Percentiles rank a stretch among this genome's conserved stretches.
These are phyloP conservation scores for Spodoptera littoralis DNA, from an alignment of 2,888 invertebrate genomes.

Conservation along the genomic window DNA sequence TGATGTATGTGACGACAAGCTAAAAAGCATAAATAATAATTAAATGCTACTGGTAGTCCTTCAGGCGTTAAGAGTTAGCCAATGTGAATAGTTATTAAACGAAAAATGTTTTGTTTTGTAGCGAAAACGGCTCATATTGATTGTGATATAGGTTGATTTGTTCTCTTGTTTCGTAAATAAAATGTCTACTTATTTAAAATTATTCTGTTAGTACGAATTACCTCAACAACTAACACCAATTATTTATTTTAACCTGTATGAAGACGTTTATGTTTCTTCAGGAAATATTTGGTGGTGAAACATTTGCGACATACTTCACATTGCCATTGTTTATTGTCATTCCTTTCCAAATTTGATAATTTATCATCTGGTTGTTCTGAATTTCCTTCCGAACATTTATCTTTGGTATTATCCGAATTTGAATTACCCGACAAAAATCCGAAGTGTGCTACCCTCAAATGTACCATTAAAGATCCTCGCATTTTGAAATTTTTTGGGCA, in stretches of 20 bases:
- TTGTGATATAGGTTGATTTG: neutral
- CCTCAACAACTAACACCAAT: constrained; percentile 82
- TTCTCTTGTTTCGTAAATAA: constrained; percentile 2
- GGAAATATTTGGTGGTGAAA: constrained; percentile 96
- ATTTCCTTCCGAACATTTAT: constrained; percentile 54
- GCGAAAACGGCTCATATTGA: constrained; percentile 16
- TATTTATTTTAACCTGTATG: constrained; percentile 91
- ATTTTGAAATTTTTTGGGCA: constrained; percentile 94
- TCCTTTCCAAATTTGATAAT: constrained; percentile 67
- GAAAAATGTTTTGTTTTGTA: constrained; percentile 9
- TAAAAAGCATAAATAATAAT: constrained; percentile 22
- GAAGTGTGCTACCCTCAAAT: constrained; percentile 93
- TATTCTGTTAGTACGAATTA: constrained; percentile 83
- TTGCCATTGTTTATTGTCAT: constrained; percentile 94
- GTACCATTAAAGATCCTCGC: constrained; percentile 94
- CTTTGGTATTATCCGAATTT: constrained; percentile 48
- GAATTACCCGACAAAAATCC: constrained; percentile 82
- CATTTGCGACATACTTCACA: constrained; percentile 95
- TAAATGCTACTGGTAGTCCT: constrained; percentile 2
- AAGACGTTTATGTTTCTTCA: constrained; percentile 95
- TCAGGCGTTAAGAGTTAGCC: constrained; percentile 41
- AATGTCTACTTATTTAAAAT: constrained; percentile 27
- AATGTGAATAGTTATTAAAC: constrained; percentile 40
- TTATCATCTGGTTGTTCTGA: constrained; percentile 63
- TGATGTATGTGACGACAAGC: constrained; percentile 7